These are phyloP conservation scores for Cinclus mexicanus DNA, from an alignment of 2,113 vertebrate genomes.

Conservation along the genomic window DNA sequence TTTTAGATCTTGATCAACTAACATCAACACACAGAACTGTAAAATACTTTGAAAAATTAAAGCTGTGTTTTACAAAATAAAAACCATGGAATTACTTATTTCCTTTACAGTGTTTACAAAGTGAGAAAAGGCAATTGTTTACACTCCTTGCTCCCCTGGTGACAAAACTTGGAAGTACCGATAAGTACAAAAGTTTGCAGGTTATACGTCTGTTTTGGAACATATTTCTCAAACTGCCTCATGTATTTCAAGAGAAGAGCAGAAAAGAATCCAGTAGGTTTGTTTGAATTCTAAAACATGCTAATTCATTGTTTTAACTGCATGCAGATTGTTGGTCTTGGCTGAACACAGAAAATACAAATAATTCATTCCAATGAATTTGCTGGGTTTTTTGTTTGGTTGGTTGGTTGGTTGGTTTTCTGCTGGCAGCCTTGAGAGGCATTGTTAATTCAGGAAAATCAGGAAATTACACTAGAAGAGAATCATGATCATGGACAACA, in stretches of 20 bases:
- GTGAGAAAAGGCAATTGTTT: neutral
- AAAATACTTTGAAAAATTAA: neutral
- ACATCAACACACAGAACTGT: neutral
- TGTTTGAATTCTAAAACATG: neutral
- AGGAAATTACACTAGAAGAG: neutral
- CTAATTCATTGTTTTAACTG: neutral
- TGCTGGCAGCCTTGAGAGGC: neutral
- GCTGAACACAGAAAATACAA: neutral
- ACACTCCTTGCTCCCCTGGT: neutral
- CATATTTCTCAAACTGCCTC: neutral
- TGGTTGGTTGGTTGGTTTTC: neutral
- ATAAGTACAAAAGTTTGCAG: neutral
- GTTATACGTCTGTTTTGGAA: neutral
- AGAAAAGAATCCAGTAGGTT: neutral
- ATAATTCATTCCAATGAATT: neutral
- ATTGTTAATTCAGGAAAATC: neutral
- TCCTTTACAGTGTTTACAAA: neutral
- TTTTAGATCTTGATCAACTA: neutral
- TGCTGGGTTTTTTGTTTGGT: neutral
- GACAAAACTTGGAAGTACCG: neutral
- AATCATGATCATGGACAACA: neutral
- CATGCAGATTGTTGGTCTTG: neutral
- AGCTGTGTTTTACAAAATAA: neutral
- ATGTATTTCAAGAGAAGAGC: neutral
- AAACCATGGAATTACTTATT: neutral